Conservation (phyloP, 2,797 vertebrate genomes). For the Pampus argenteus region DNA sequence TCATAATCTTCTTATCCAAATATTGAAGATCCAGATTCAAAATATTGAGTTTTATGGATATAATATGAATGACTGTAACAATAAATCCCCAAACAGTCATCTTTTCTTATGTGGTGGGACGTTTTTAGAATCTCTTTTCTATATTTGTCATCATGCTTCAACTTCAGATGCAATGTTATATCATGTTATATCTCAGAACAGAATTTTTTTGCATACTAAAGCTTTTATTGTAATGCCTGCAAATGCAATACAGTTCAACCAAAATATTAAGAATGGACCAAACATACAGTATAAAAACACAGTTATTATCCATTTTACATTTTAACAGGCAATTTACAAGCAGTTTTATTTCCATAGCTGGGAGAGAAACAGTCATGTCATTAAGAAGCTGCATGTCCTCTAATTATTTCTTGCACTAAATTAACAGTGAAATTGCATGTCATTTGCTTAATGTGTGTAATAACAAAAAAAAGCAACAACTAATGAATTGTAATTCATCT, state of each 20-base stretch:
- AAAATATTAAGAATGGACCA: constrained; percentile 1
- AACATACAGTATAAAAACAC: background rate
- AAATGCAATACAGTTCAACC: background rate
- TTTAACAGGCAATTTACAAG: background rate
- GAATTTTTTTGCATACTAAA: background rate
- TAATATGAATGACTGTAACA: background rate
- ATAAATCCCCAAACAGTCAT: no score
- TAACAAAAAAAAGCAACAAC: background rate
- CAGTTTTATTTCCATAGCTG: background rate
- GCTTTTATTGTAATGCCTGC: background rate
- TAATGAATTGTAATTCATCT: background rate
- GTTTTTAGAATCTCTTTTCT: no score
- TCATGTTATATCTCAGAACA: no score
- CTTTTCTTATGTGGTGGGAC: no score
- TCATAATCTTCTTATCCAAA: no score
- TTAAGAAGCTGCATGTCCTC: background rate
- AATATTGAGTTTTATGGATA: no score
- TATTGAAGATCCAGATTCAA: no score
- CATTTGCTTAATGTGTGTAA: constrained; percentile 12
- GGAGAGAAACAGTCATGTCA: background rate
- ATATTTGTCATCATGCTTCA: no score
- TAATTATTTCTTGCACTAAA: constrained; percentile 10
- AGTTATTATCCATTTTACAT: background rate
- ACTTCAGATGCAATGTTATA: no score
- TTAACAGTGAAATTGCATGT: constrained; percentile 4